Conservation (phyloP, 2,888 invertebrate genomes). For the Marasmarcha lunaedactyla region DNA sequence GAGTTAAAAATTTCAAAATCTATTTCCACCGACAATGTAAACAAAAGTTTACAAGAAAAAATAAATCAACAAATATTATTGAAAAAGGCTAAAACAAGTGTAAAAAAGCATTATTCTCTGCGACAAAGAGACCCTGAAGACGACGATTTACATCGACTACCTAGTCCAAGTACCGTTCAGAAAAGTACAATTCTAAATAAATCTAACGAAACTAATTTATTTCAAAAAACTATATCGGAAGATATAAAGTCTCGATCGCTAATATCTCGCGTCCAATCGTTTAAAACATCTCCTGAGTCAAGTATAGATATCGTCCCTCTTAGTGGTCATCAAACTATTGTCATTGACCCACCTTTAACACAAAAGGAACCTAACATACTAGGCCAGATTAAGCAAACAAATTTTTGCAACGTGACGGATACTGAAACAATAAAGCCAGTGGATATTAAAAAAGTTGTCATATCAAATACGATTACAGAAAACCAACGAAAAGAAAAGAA, state of each 20-base stretch:
- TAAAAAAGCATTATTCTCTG: slow-evolving; percentile 62
- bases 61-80: not conserved
- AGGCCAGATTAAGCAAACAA: not conserved
- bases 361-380: slow-evolving; percentile 19
- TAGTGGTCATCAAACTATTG: slow-evolving; percentile 66
- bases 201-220: slow-evolving; percentile 19
- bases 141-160: slow-evolving; percentile 41
- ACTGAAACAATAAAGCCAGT: not conserved
- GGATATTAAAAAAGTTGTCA: not conserved
- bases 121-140: slow-evolving; percentile 56
- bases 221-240: slow-evolving; percentile 24
- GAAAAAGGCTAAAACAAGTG: slow-evolving; percentile 30
- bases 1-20: slow-evolving; percentile 43
- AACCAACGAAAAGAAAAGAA: slow-evolving; percentile 20
- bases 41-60: slow-evolving; percentile 26
- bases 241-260: slow-evolving; percentile 41
- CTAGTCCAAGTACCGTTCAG: slow-evolving; percentile 47
- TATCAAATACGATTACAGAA: slow-evolving; percentile 14
- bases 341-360: slow-evolving; percentile 53
- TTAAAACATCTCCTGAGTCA: slow-evolving; percentile 58
- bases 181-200: slow-evolving; percentile 21
- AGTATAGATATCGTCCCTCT: slow-evolving; percentile 57
- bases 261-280: slow-evolving; percentile 54
- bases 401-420: slow-evolving; percentile 5
- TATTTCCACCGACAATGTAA: slow-evolving; percentile 50